Base-by-base conservation (phyloP, 2,113 vertebrate genomes). In the Lamprologus lemairii region DNA sequence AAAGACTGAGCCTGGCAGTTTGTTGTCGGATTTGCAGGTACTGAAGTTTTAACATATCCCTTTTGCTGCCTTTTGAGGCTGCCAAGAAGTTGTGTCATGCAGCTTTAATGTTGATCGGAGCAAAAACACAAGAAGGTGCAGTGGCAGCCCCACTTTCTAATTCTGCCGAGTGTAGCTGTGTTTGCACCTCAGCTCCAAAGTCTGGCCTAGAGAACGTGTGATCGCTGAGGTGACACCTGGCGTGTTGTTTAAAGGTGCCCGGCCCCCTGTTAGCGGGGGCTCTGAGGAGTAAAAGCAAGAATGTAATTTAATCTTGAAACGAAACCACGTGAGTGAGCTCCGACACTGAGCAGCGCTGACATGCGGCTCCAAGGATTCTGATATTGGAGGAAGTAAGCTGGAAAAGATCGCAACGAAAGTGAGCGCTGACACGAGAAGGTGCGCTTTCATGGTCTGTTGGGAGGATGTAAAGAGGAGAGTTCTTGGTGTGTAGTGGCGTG, bases 231-330 rank as follows among this genome's bases (percentile, higher is more conserved):
- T 37, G 51, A 82, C 88, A 31, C 80, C 75, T 45, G 53, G 33
- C 7, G 5, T 83, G 68, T 75, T 82, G 51, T 84, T 84, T 40
- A 37, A 81, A 51, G 40, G 19, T 60, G 21, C 28, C 82, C 10
- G 5, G 16, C 71, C 17, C 40, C 40, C 78, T 54, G 91, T 87
- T 81, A 63, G 80, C 6, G 1, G 14, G 33, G 23, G 53, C 78
- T 49, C 37, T 0, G 26, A 78, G 68, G n/a, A 86, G 45, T n/a
- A 33, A 4, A 71, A 84, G 82, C 79, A 53, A 65, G 47, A 82
- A 79, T 45, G 78, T 83, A 79, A 88, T 90, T 81, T 84, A 84
- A 91, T 90, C 85, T 26, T 16, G 13, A 23, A 87, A 68, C 33
- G 19, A 87, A 78, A 51, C 58, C 79, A 80, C 8, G 81, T 33